phyloP scores from a whole-genome alignment of 2,888 invertebrate species.

The Hydraecia micacea region DNA sequence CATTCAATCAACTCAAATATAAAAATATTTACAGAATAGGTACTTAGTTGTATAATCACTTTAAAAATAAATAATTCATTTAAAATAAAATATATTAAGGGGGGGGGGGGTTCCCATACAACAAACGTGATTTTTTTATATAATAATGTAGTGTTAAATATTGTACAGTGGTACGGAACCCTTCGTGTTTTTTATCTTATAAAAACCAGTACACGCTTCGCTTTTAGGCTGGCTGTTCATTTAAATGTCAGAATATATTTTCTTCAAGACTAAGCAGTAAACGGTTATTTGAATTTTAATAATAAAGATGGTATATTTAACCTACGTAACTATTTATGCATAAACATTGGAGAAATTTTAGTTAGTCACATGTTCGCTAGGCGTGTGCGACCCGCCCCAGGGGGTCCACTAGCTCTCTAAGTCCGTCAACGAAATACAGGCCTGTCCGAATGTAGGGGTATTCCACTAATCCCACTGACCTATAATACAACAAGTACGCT shows the following conservation, averaged over 20 bases:
- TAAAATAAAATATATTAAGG: too few species aligned
- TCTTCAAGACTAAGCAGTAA: slow-evolving; percentile 15
- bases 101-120: too few species aligned
- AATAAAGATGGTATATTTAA: background rate
- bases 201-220: slow-evolving; percentile 6
- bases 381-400: background rate
- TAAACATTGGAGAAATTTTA: slow-evolving; percentile 9
- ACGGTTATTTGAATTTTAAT: slow-evolving; percentile 18
- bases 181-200: slow-evolving; percentile 11
- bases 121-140: too few species aligned
- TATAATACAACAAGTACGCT: too few species aligned
- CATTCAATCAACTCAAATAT: too few species aligned
- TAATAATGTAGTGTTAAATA: too few species aligned
- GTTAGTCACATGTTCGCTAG: background rate
- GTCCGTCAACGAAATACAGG: background rate
- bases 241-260: slow-evolving; percentile 36
- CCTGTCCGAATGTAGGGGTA: background rate
- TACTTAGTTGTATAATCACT: too few species aligned
- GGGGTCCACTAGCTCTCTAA: background rate
- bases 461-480: background rate
- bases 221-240: background rate
- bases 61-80: too few species aligned
- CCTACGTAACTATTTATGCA: slow-evolving; percentile 1
- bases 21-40: too few species aligned
- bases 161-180: too few species aligned